phyloP scores from a whole-genome alignment of 2,888 invertebrate genomes.

The Acrobeloides nanus region DNA sequence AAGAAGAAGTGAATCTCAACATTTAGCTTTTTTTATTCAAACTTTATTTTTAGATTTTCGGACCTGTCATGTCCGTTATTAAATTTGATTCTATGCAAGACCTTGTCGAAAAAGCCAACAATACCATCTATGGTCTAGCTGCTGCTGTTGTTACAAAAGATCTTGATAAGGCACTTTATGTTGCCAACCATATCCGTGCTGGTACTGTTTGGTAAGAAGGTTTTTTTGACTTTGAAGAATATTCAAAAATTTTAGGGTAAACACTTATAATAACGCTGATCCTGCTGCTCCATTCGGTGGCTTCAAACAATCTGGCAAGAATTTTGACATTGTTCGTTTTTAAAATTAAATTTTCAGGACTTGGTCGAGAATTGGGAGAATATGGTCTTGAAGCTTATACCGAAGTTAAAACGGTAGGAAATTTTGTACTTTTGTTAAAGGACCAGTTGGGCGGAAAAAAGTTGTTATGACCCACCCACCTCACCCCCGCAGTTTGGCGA shows the following conservation, averaged over 20 bases:
- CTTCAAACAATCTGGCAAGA: conserved; percentile 87
- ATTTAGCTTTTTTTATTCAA: too few relatives aligned
- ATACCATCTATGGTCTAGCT: conserved; percentile 67
- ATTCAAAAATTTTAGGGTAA: too few relatives aligned
- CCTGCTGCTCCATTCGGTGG: conserved; percentile 89
- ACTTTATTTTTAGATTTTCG: too few relatives aligned
- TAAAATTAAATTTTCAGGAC: too few relatives aligned
- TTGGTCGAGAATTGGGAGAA: conserved; percentile 88
- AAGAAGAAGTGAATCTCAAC: too few relatives aligned
- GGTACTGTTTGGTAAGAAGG: conserved; percentile 81
- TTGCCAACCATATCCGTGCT: conserved; percentile 70
- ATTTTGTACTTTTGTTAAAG: too few relatives aligned
- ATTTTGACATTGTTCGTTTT: too few relatives aligned
- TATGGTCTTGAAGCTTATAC: conserved; percentile 83
- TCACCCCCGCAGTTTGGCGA: too few relatives aligned
- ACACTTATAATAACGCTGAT: too few relatives aligned
- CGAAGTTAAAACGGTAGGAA: conserved; percentile 78
- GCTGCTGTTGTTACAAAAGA: conserved; percentile 81
- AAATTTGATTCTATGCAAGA: conserved; percentile 57
- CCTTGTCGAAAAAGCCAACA: conserved; percentile 65
- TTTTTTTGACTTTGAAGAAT: too few relatives aligned
- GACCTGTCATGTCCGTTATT: conserved; percentile 59
- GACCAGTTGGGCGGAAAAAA: too few relatives aligned
- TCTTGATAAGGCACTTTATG: conserved; percentile 70
- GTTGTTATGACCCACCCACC: too few relatives aligned